These are phyloP conservation scores for Nomada goodeniana DNA, from an alignment of 2,888 invertebrate species.

Conservation along the genomic window DNA sequence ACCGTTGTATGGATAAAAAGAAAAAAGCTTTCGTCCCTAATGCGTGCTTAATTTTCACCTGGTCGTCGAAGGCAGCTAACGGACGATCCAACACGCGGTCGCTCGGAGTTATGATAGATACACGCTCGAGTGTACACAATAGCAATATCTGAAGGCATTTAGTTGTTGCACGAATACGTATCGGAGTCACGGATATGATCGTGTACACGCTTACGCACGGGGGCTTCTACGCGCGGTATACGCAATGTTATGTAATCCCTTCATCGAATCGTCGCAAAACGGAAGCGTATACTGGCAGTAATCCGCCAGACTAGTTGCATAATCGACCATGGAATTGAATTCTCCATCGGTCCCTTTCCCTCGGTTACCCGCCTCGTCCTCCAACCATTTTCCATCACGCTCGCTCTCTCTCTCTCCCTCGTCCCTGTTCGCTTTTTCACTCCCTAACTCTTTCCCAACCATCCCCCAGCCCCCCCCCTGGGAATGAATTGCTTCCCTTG, in stretches of 20 bases:
- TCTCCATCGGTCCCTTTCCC: conserved; percentile 68
- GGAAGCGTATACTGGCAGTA: conserved; percentile 74
- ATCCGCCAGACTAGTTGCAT: conserved; percentile 78
- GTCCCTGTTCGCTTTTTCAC: conserved; percentile 13
- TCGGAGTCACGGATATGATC: conserved; percentile 4
- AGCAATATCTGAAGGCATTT: conserved; percentile 34
- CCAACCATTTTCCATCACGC: conserved; percentile 7
- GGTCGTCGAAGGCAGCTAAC: too few species aligned
- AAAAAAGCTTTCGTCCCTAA: too few species aligned
- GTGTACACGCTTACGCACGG: conserved; percentile 38
- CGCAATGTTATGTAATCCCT: conserved; percentile 77
- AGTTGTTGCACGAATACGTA: conserved; percentile 41
- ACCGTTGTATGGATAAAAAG: too few species aligned
- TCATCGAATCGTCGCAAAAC: conserved; percentile 78
- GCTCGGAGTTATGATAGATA: too few species aligned
- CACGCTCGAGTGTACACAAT: too few species aligned
- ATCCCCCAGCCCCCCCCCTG: neutral
- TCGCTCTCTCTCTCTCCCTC: conserved; percentile 25
- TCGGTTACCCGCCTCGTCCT: conserved; percentile 45
- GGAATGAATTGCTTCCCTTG: conserved; percentile 20
- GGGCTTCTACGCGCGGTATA: conserved; percentile 61
- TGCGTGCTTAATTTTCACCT: too few species aligned
- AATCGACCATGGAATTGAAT: conserved; percentile 83
- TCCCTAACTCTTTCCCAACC: conserved; percentile 24
- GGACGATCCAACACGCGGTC: too few species aligned